These are phyloP conservation scores for Myzus persicae DNA, from an alignment of 1,140 invertebrate genomes.

Conservation along the genomic window DNA sequence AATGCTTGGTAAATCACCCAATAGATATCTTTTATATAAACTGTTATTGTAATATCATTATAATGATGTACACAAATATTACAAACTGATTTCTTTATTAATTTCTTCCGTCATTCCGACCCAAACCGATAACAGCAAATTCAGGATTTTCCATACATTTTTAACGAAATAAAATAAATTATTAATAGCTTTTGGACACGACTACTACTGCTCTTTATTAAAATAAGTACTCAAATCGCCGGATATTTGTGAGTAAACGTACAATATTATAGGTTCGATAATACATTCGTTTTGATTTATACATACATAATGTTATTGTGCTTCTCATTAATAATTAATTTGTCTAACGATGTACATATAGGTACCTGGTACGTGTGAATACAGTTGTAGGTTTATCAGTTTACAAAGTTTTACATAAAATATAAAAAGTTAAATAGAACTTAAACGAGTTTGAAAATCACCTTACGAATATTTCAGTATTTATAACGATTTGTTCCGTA, in stretches of 20 bases:
- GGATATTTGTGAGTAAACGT: no score
- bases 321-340: no score
- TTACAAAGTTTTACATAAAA: not conserved
- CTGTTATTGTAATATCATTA: not conserved
- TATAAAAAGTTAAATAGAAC: not conserved
- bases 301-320: no score
- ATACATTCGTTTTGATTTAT: no score
- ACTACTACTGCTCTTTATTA: not conserved
- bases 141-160: not conserved
- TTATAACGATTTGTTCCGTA: not conserved
- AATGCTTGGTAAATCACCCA: no score
- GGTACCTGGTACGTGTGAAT: no score
- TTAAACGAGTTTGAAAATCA: no score
- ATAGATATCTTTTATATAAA: not conserved
- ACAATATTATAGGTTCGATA: not conserved
- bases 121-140: no score
- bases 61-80: not conserved
- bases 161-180: not conserved
- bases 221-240: not conserved
- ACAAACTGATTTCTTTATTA: not conserved
- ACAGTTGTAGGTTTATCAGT: not conserved
- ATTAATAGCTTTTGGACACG: not conserved
- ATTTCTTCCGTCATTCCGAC: not conserved
- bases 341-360: not conserved
- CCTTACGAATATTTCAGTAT: no score